A percentile compares a stretch with the other conserved stretches of the same genome.
Evolutionary conservation across 2,113 vertebrate species (phyloP).

Genomic region (Cettia cetti): DNA sequence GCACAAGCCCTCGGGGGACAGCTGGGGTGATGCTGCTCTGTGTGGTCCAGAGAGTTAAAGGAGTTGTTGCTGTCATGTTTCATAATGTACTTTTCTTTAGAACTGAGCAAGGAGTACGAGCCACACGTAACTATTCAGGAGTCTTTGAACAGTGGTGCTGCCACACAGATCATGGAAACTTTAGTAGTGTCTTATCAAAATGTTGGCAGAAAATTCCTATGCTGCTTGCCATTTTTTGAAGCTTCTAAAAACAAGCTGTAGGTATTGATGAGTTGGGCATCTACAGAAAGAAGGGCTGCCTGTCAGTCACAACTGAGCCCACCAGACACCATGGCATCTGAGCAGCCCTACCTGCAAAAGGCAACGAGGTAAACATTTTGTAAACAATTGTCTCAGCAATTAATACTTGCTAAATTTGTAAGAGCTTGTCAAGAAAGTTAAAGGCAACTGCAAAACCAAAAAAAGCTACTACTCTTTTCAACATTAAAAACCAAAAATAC

Average conservation of each 20-base stretch:
- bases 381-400: neutral
- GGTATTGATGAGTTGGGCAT: neutral
- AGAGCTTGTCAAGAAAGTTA: neutral
- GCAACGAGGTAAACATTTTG: rapidly evolving
- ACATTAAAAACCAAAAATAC: neutral
- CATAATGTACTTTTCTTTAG: neutral
- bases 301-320: neutral
- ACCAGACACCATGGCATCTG: neutral
- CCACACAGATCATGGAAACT: neutral
- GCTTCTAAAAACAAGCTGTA: neutral
- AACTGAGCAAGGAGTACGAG: neutral
- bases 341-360: neutral
- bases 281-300: neutral
- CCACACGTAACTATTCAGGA: neutral
- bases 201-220: neutral
- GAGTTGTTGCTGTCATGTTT: neutral
- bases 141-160: neutral
- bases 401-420: neutral
- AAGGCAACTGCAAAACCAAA: neutral
- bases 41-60: neutral
- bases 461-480: neutral
- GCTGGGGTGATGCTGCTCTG: neutral
- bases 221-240: neutral
- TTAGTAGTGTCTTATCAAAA: neutral
- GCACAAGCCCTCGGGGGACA: rapidly evolving